Evolutionary conservation across 2,888 invertebrate genomes (phyloP).

Genomic region (Steromphala cineraria): DNA sequence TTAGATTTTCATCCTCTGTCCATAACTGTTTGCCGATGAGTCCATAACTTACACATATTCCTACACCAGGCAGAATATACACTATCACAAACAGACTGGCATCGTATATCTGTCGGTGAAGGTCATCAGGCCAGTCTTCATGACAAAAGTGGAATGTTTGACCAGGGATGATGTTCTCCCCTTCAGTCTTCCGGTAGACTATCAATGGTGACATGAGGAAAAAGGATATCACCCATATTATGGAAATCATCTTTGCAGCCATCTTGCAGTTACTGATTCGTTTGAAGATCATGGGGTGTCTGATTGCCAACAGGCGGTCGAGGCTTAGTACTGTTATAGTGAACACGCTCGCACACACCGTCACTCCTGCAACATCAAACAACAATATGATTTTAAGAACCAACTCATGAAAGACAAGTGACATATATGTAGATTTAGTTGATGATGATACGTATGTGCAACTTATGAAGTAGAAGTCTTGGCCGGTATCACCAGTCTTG

Average conservation of each 20-base stretch:
- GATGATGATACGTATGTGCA: too few relatives aligned
- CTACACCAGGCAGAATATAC: constrained; percentile 83
- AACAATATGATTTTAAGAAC: too few relatives aligned
- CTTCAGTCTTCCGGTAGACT: constrained; percentile 75
- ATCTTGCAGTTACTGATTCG: constrained; percentile 83
- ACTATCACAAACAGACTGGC: constrained; percentile 84
- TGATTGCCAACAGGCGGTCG: constrained; percentile 82
- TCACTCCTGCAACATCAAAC: constrained; percentile 65
- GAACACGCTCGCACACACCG: constrained; percentile 87
- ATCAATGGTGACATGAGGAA: constrained; percentile 83
- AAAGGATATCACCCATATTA: constrained; percentile 82
- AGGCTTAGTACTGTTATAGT: constrained; percentile 88
- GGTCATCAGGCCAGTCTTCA: constrained; percentile 80
- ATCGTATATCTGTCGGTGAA: constrained; percentile 80
- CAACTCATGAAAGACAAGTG: too few relatives aligned
- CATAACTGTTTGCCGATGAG: constrained; percentile 77
- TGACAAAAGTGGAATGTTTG: constrained; percentile 78
- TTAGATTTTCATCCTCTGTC: constrained; percentile 55
- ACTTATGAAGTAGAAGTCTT: too few relatives aligned
- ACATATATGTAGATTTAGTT: too few relatives aligned
- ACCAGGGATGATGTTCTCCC: constrained; percentile 44
- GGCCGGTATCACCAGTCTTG: too few relatives aligned
- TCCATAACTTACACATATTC: constrained; percentile 74
- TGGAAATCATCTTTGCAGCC: constrained; percentile 80
- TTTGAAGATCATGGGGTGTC: constrained; percentile 84